phyloP scores from a whole-genome alignment of 37 sponge, comb jelly and placozoan genomes.

The Beroe ovata region DNA sequence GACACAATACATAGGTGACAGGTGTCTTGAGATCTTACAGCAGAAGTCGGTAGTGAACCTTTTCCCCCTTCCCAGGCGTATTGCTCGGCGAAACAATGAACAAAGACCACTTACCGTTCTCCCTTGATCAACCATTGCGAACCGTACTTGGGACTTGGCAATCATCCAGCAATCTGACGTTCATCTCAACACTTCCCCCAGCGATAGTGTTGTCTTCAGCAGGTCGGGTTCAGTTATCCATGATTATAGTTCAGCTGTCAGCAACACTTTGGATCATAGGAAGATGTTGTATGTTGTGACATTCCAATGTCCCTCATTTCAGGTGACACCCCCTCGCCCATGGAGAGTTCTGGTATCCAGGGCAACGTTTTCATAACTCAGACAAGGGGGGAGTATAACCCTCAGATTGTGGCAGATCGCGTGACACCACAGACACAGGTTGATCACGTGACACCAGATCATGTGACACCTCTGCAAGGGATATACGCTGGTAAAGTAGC shows the following conservation, averaged over 20 bases:
- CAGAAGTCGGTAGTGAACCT: too few species aligned
- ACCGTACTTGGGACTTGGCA: not conserved
- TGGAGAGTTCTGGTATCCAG: not conserved
- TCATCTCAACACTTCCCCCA: conserved; percentile 1
- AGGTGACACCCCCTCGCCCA: too few species aligned
- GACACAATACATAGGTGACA: too few species aligned
- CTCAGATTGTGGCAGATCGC: too few species aligned
- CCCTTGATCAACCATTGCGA: not conserved
- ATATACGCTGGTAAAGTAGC: not conserved
- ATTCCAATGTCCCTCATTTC: too few species aligned
- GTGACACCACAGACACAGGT: too few species aligned
- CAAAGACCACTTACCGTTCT: not conserved
- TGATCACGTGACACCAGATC: not conserved
- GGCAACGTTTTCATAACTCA: not conserved
- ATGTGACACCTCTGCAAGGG: conserved; percentile 37
- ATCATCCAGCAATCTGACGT: not conserved
- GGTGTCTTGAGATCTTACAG: too few species aligned
- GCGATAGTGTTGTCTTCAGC: not conserved
- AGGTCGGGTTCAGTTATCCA: too few species aligned
- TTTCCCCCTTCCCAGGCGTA: not conserved
- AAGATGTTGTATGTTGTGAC: too few species aligned
- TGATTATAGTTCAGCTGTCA: too few species aligned
- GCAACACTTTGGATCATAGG: too few species aligned
- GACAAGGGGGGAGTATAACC: not conserved
- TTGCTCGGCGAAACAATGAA: conserved; percentile 2